phyloP scores from a whole-genome alignment of 2,113 vertebrate genomes.

The Pomatorhinus ruficollis region DNA sequence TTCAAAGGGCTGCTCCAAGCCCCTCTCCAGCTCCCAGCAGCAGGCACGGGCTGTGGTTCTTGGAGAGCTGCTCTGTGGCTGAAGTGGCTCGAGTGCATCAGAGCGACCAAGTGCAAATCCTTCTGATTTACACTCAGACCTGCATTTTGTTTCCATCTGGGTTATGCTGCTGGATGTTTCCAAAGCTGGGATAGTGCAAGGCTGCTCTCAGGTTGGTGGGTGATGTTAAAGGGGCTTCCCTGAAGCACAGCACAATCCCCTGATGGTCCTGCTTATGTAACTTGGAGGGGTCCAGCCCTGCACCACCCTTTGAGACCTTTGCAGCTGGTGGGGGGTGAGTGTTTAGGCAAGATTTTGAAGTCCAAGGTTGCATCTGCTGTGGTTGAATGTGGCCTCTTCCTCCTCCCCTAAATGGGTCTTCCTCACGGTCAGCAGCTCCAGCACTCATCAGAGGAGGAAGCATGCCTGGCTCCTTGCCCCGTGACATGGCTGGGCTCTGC shows the following conservation, averaged over 20 bases:
- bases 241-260: neutral
- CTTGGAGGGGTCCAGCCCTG: neutral
- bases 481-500: neutral
- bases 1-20: neutral
- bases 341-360: neutral
- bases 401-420: neutral
- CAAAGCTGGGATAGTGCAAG: neutral
- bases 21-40: neutral
- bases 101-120: accelerated
- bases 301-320: neutral
- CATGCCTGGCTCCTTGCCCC: neutral
- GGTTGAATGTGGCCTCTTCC: neutral
- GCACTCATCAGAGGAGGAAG: neutral
- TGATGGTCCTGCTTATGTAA: accelerated
- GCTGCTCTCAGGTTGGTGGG: neutral
- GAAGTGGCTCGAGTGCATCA: accelerated
- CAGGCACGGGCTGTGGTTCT: neutral
- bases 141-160: neutral
- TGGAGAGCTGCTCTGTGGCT: neutral
- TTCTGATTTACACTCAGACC: neutral
- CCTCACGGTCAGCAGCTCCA: neutral
- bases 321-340: accelerated
- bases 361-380: neutral
- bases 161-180: neutral
- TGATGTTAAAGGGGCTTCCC: neutral